Conservation (phyloP, 2,113 vertebrate genomes). For the Anthoscopus minutus region DNA sequence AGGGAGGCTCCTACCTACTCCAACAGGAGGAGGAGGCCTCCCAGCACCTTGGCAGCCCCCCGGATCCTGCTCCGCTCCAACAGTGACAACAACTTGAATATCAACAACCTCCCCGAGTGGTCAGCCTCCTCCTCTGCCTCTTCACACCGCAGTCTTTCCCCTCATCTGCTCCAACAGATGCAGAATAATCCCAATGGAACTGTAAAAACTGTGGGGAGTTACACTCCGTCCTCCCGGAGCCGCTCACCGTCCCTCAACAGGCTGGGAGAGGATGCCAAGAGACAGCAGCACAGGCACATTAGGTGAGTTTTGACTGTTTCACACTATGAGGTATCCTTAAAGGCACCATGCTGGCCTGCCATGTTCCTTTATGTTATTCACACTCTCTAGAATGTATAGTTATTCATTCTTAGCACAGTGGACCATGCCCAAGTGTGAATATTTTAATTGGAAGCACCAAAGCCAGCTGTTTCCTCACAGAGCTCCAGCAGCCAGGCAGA, state of each 20-base stretch:
- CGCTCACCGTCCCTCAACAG: constrained; percentile 90
- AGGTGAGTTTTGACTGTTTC: constrained; percentile 63
- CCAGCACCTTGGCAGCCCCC: constrained; percentile 82
- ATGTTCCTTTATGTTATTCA: neutral
- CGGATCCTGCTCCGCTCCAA: constrained; percentile 91
- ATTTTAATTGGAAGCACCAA: neutral
- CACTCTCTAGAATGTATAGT: neutral
- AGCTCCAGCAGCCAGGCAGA: neutral
- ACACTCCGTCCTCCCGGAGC: constrained; percentile 77
- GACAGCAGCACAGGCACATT: constrained; percentile 77
- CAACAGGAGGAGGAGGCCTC: constrained; percentile 81
- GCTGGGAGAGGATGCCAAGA: constrained; percentile 83
- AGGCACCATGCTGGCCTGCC: neutral
- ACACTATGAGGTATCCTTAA: neutral
- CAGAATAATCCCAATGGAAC: constrained; percentile 87
- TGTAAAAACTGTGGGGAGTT: constrained; percentile 81
- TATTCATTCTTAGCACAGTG: neutral
- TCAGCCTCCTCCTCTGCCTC: constrained; percentile 72
- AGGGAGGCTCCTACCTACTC: constrained; percentile 91
- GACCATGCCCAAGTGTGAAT: neutral
- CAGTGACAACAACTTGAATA: constrained; percentile 90
- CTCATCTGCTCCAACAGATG: constrained; percentile 88
- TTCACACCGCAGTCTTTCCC: constrained; percentile 90
- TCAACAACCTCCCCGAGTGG: constrained; percentile 75
- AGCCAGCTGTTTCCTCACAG: neutral